Base-by-base conservation (phyloP, 92 coral and sea anemone species). In the Muricea muricata region DNA sequence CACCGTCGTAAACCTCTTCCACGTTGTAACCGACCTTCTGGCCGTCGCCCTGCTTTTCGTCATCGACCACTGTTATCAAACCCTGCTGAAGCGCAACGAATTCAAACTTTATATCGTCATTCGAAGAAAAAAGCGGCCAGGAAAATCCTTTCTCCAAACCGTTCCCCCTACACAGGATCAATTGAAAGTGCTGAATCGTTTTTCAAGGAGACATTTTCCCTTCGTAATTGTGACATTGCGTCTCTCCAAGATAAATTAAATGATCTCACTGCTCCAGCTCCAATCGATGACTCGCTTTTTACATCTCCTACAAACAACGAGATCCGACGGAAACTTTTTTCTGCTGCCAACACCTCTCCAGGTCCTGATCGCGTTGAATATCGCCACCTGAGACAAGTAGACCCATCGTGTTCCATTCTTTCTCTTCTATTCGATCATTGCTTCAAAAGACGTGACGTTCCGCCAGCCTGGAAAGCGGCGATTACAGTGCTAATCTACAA, bases 401-500 rank as follows among this genome's bases (percentile, higher is more conserved):
- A 73, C 37, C 79, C 58, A 21, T 73, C 61, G 13, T 47, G 24
- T 9, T 7, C 23, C 4, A 46, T 73, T 35, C n/a, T 42, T 18
- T 7, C 33, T 30, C 32, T 47, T 18, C n/a, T 73, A 18, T 55
- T 55, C 63, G 21, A 12, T 17, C 83, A 45, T 8, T 78, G 83
- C 31, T 28, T 78, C 0, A 57, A 78, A 0, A 28, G 30, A 26
- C 83, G 57, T 7, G 83, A 78, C 46, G 83, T 78, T 45, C 83
- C 72, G 0, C 70, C 63, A 56, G 68, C 66, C 47, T 78, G 83
- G 83, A 78, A 78, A 78, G 33, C 46, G 30, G 83, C 83, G 61
- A 29, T 58, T 37, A 78, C 83, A 40, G 26, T 78, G 21, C 83
- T 78, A 30, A 78, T 78, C 23, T 58, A 78, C 50, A 56, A 78